Conservation (phyloP, 1,140 invertebrate genomes). For the Drosophila ohnishii region DNA sequence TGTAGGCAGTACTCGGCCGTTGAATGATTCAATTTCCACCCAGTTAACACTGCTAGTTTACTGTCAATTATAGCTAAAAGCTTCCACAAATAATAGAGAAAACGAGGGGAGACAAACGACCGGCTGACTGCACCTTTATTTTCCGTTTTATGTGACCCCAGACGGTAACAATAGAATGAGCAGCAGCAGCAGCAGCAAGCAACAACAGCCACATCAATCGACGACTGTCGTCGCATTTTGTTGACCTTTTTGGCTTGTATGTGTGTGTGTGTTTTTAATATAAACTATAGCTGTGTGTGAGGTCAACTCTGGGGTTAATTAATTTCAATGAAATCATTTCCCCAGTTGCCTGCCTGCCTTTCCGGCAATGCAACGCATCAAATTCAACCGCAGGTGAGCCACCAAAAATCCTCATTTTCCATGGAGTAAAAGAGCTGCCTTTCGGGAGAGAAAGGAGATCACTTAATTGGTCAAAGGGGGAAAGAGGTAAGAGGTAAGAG, state of each 20-base stretch:
- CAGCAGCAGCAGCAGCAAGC: neutral
- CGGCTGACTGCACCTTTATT: constrained; percentile 48
- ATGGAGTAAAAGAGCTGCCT: neutral
- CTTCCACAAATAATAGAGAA: constrained; percentile 9
- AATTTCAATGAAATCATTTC: constrained; percentile 79
- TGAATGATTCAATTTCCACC: constrained; percentile 15
- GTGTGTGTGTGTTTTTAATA: neutral
- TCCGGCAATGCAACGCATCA: constrained; percentile 18
- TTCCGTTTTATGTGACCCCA: constrained; percentile 33
- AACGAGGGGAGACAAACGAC: constrained; percentile 8
- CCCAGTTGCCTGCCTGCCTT: constrained; percentile 16
- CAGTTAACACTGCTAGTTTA: constrained; percentile 2
- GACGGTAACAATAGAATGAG: constrained; percentile 15
- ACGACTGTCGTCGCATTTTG: constrained; percentile 35
- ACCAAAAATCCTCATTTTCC: constrained; percentile 1
- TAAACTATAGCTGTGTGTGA: constrained; percentile 5
- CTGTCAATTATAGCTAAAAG: constrained; percentile 39
- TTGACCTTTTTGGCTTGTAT: constrained; percentile 42
- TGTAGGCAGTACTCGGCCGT: neutral
- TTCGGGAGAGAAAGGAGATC: too few relatives aligned
- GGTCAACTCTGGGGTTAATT: constrained; percentile 76
- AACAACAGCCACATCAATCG: constrained; percentile 1
- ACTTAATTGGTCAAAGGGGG: constrained; percentile 4
- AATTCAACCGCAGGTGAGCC: constrained; percentile 12
- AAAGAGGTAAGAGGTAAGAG: neutral